Evolutionary conservation across 2,888 invertebrate genomes (phyloP), one percentile per base, ranked within the genome.

Genomic region (Nomada hirtipes): DNA sequence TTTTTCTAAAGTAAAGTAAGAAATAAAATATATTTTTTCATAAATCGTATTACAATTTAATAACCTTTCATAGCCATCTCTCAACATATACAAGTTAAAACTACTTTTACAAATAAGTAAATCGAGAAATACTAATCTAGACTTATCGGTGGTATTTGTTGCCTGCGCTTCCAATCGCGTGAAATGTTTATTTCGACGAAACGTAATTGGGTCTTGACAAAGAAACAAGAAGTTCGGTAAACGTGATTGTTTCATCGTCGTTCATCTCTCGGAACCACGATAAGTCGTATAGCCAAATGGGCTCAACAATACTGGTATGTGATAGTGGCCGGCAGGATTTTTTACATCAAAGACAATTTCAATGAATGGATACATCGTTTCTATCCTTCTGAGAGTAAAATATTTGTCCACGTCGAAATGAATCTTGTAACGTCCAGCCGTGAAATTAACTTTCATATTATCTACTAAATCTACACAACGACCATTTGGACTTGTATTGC

Each of bases 201-300:
- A 44, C 61, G 20, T 23, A 20, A 63, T 71, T 36, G 36, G 36
- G 15, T 44, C 11, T 50, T 63, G 53, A 68, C 44, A 63, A 68
- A 63, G 2, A 68, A 61, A 68, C 47, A 53, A 59, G 63, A 18
- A 55, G 42, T 7, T 50, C 10, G 47, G 55, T 26, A 36, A 36
- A 64, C n/a, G 70, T 36, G 18, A 50, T 20, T 18, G 47, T 2
- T 53, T 52, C 7, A 20, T 68, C 61, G 44, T 20, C 7, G 76
- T 81, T 90, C 85, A 89, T 85, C 88, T 87, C 93, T 94, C 96
- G 87, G 95, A 95, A 74, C 97, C 97, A 88, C 97, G 95, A 91
- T 97, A 97, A 0, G 97, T 97, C 0, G 97, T 95, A 90, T 97
- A 97, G 23, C 97, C 97, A 93, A 95, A 97, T 0, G 97, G 97